Base-by-base conservation (phyloP, 1,140 invertebrate genomes). In the Leptinotarsa defecta region DNA sequence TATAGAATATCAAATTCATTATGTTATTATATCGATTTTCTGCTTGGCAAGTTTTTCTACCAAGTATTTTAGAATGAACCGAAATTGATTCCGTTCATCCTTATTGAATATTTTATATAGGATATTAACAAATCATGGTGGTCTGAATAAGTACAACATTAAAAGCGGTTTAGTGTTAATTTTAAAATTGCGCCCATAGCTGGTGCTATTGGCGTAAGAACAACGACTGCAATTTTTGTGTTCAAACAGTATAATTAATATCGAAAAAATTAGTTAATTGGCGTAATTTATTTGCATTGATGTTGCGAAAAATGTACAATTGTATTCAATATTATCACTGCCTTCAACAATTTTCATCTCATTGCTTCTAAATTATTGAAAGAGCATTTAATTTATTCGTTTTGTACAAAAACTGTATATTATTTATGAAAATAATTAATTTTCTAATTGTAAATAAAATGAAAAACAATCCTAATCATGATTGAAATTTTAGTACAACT, bases 241-340 rank as follows among this genome's bases (percentile, higher is more conserved):
- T 78, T 78, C 77, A 78, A 57, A 73, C 43, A 17, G 15, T 57
- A 57, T 57, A 57, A 57, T 57, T 57, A 62, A 61, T 61, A 57
- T 22, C 43, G 70, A 61, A 27, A 61, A 71, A 22, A 61, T 62
- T 70, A 73, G 74, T 77, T 77, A 72, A 78, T 78, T 78, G 69
- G 77, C 62, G 74, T 71, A 68, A 68, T 71, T 71, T 64, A 70
- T 75, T 48, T 52, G 48, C 68, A 72, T 73, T 77, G 52, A 57
- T 57, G 52, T 57, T 13, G 52, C 52, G 52, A 69, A 63, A 34
- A 19, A 48, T 67, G 62, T 67, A 78, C 73, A 76, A 78, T 74
- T 75, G 71, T 76, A 78, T 78, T 78, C 64, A 76, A 80, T 71
- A 75, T 65, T 74, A 77, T 77, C 79, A 80, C 79, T 80, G 79